phyloP scores from a whole-genome alignment of 2,888 invertebrate genomes.

The Drosophila birchii region DNA sequence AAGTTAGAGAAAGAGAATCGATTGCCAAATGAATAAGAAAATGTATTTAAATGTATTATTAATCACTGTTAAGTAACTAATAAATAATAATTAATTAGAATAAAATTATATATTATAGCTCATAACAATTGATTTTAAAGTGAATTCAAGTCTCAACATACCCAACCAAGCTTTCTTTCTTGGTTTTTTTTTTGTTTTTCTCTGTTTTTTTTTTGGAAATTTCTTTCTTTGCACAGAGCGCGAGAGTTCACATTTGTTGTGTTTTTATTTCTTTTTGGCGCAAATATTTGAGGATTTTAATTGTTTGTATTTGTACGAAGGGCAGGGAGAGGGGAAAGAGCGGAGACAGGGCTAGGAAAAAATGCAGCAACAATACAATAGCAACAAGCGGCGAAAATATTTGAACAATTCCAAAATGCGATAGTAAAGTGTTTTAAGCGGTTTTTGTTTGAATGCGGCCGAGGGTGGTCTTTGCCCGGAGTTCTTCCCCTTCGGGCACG shows the following conservation, averaged over 20 bases:
- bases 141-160: not conserved
- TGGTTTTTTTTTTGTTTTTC: not conserved
- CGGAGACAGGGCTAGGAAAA: slow-evolving; percentile 33
- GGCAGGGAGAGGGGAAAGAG: not conserved
- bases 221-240: slow-evolving; percentile 40
- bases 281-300: slow-evolving; percentile 80
- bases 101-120: not conserved
- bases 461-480: not conserved
- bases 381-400: slow-evolving; percentile 65
- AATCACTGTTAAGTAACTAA: too few species aligned
- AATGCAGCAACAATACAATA: slow-evolving; percentile 44
- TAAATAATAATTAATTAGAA: not conserved
- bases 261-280: slow-evolving; percentile 42
- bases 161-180: not conserved
- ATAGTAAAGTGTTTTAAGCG: slow-evolving; percentile 81
- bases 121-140: not conserved
- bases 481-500: slow-evolving; percentile 23
- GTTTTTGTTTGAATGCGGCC: slow-evolving; percentile 73
- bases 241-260: slow-evolving; percentile 42
- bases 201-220: not conserved
- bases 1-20: too few species aligned
- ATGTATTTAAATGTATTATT: too few species aligned
- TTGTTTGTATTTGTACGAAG: slow-evolving; percentile 69
- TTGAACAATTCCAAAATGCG: slow-evolving; percentile 80
- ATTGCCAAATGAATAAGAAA: too few species aligned